Evolutionary conservation across 2,797 vertebrate genomes (phyloP).

Genomic region (Prionace glauca): DNA sequence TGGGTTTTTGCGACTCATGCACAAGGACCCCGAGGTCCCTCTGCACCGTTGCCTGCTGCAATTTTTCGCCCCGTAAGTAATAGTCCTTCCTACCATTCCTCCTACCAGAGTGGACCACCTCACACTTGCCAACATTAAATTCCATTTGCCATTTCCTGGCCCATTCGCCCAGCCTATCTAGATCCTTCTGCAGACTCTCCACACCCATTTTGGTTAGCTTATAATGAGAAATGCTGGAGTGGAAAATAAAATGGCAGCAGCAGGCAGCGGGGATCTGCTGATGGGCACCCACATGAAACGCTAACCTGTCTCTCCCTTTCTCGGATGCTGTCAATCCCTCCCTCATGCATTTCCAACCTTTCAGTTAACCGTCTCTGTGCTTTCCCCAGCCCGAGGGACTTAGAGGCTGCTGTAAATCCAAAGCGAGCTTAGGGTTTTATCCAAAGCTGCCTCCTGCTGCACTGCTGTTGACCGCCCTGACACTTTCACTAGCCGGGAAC

Average conservation of each 20-base stretch:
- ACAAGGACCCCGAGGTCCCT: too few relatives aligned
- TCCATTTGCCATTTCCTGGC: too few relatives aligned
- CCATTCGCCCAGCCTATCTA: too few relatives aligned
- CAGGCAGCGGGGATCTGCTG: too few relatives aligned
- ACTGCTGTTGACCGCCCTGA: neutral
- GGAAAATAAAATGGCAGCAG: neutral
- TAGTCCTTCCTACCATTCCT: too few relatives aligned
- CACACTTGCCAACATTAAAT: too few relatives aligned
- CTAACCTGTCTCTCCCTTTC: constrained; percentile 19
- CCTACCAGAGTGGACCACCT: too few relatives aligned
- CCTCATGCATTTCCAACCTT: neutral
- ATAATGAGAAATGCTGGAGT: neutral
- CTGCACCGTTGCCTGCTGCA: too few relatives aligned
- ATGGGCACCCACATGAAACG: neutral
- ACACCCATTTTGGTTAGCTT: neutral
- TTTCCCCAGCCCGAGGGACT: neutral
- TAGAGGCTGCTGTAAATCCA: neutral
- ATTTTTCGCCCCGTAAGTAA: too few relatives aligned
- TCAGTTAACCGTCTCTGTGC: neutral
- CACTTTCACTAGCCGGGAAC: neutral
- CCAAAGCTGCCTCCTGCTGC: neutral
- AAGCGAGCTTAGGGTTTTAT: neutral
- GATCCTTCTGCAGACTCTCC: too few relatives aligned
- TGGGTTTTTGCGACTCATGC: too few relatives aligned
- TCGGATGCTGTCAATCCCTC: neutral